phyloP scores from a whole-genome alignment of 2,888 invertebrate species.

The Hymenopus coronatus region DNA sequence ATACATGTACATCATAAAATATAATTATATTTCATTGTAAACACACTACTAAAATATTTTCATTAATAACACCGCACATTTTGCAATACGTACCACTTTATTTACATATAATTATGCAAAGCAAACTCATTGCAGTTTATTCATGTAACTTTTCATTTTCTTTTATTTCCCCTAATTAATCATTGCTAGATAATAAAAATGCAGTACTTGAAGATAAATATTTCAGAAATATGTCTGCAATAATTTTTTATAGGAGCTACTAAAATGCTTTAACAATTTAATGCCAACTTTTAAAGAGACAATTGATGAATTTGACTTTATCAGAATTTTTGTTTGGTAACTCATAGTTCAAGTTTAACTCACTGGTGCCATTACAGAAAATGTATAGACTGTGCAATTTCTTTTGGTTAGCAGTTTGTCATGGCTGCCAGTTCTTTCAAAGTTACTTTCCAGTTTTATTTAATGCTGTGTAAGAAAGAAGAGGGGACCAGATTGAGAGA shows the following conservation, averaged over 20 bases:
- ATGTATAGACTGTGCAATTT: no score
- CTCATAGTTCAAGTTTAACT: not conserved
- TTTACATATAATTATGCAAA: not conserved
- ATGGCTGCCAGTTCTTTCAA: no score
- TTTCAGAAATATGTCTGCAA: not conserved
- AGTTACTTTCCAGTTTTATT: no score
- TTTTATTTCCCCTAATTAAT: not conserved
- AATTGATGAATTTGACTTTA: not conserved
- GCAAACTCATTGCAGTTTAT: not conserved
- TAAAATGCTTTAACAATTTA: not conserved
- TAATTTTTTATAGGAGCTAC: not conserved
- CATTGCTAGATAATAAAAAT: not conserved
- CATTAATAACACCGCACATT: not conserved
- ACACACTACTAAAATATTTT: not conserved
- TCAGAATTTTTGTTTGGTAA: not conserved
- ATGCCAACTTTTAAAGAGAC: not conserved
- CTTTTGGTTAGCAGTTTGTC: no score
- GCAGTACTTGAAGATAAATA: not conserved
- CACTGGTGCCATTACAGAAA: not conserved
- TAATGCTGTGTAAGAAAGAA: no score
- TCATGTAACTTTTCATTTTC: not conserved
- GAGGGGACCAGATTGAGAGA: no score
- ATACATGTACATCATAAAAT: not conserved
- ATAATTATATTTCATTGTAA: not conserved
- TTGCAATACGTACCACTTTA: not conserved